These are phyloP conservation scores for Caenorhabditis becei DNA, from an alignment of 2,888 invertebrate genomes.

Conservation along the genomic window DNA sequence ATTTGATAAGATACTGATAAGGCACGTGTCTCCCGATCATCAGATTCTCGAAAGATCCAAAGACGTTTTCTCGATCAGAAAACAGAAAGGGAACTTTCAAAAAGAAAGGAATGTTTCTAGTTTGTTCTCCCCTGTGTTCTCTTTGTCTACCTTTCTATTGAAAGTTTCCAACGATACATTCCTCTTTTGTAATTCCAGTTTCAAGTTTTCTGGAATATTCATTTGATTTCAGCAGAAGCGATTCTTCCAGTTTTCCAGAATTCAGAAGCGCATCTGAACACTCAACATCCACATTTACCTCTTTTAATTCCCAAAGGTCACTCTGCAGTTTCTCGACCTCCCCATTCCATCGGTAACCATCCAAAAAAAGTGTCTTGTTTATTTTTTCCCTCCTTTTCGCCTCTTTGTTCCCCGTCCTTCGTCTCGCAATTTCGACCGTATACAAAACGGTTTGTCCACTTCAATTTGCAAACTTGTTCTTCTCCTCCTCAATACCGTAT, in stretches of 20 bases:
- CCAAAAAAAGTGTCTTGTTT: constrained; percentile 52
- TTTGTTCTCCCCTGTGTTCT: no score
- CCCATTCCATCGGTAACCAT: constrained; percentile 7
- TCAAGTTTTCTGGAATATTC: no score
- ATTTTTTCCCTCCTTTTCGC: constrained; percentile 19
- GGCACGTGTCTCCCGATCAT: not conserved
- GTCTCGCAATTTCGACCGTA: constrained; percentile 52
- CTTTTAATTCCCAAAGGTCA: constrained; percentile 1
- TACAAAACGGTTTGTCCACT: constrained; percentile 46
- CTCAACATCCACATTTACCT: no score
- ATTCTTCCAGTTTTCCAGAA: no score
- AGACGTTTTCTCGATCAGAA: not conserved
- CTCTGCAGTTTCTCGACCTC: not conserved
- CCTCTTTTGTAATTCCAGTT: no score
- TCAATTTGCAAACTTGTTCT: constrained; percentile 48
- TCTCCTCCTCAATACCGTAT: constrained; percentile 8
- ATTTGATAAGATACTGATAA: not conserved
- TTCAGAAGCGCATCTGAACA: no score
- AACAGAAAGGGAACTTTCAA: not conserved
- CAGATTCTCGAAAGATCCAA: no score
- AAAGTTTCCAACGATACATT: no score
- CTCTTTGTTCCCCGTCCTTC: constrained; percentile 29
- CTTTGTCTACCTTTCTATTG: no score
- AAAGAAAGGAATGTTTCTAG: not conserved
- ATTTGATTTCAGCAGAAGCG: no score